These are phyloP conservation scores for Gryllus bimaculatus DNA, from an alignment of 1,140 invertebrate species.

Conservation along the genomic window DNA sequence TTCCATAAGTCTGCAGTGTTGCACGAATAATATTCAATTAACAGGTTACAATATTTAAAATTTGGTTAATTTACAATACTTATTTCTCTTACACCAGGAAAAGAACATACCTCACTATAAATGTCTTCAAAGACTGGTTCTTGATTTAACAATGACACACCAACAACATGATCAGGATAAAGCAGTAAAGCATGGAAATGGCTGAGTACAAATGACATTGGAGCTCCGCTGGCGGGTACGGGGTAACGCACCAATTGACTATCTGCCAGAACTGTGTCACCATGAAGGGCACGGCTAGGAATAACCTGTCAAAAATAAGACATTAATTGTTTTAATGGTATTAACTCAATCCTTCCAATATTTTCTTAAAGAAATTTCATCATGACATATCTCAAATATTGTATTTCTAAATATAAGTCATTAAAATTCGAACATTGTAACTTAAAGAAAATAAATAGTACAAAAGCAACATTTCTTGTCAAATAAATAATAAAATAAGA, in stretches of 20 bases:
- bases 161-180: conserved; percentile 73
- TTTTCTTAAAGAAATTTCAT: not conserved
- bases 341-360: not conserved
- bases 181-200: conserved; percentile 84
- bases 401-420: too few relatives aligned
- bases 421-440: too few relatives aligned
- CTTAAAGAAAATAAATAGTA: too few relatives aligned
- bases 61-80: not conserved
- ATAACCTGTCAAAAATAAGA: not conserved
- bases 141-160: conserved; percentile 75
- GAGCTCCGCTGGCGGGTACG: conserved; percentile 36
- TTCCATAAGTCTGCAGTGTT: conserved; percentile 61
- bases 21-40: conserved; percentile 13
- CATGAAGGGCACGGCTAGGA: conserved; percentile 14
- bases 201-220: conserved; percentile 72
- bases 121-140: conserved; percentile 80
- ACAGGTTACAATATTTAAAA: not conserved
- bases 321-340: too few relatives aligned
- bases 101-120: conserved; percentile 49
- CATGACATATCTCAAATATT: too few relatives aligned
- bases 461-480: too few relatives aligned
- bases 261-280: conserved; percentile 48
- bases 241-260: conserved; percentile 52
- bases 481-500: conserved; percentile 5
- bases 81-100: not conserved